These are phyloP conservation scores for Scrobipalpa costella DNA, from an alignment of 2,888 invertebrate species.

Conservation along the genomic window DNA sequence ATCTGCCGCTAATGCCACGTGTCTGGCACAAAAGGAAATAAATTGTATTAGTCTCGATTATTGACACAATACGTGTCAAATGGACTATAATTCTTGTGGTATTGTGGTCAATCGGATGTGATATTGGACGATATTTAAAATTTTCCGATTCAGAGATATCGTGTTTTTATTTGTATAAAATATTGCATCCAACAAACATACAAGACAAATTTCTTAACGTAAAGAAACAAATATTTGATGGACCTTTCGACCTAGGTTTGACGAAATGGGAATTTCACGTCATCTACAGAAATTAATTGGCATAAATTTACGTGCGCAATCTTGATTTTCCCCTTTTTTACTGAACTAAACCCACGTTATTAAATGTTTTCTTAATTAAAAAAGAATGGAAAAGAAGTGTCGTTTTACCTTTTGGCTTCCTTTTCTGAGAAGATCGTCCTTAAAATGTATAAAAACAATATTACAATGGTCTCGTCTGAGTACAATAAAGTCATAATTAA, in stretches of 20 bases:
- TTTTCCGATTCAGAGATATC: conserved; percentile 41
- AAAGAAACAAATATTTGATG: no score
- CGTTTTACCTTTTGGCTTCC: background rate
- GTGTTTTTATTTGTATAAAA: conserved; percentile 35
- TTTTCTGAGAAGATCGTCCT: background rate
- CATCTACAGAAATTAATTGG: no score
- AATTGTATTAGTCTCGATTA: conserved; percentile 63
- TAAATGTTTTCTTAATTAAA: background rate
- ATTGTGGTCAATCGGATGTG: conserved; percentile 55
- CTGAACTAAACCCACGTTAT: no score
- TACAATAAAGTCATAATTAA: conserved; percentile 33
- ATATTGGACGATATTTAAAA: conserved; percentile 41
- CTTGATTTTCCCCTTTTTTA: no score
- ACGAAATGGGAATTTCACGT: no score
- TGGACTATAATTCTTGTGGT: conserved; percentile 56
- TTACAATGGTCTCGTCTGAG: conserved; percentile 24
- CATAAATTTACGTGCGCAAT: no score
- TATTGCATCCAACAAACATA: no score
- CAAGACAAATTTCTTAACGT: no score
- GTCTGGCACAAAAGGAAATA: conserved; percentile 57
- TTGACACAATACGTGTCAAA: conserved; percentile 69
- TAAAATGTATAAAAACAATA: conserved; percentile 25
- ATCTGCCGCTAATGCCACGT: conserved; percentile 68
- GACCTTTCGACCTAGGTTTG: no score
- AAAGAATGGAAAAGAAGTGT: background rate